Evolutionary conservation across 2,888 invertebrate species (phyloP).

Genomic region (Drosophila tripunctata): DNA sequence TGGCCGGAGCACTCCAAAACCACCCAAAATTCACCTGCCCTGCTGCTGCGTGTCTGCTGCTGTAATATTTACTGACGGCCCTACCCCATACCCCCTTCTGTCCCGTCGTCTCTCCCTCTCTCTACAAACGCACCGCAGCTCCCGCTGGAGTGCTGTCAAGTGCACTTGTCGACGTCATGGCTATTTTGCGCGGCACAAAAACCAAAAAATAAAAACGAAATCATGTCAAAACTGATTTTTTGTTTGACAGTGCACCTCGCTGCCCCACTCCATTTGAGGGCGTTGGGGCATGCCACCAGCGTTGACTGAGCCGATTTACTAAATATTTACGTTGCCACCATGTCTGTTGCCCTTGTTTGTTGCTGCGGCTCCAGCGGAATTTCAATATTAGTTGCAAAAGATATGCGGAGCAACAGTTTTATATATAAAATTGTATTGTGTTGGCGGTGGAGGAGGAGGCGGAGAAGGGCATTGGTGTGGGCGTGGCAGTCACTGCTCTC

Average conservation of each 20-base stretch:
- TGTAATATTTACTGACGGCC: slow-evolving; percentile 69
- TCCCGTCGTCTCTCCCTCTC: neutral
- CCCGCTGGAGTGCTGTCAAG: slow-evolving; percentile 67
- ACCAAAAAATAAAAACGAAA: slow-evolving; percentile 58
- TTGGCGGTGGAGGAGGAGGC: too few species aligned
- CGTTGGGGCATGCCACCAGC: slow-evolving; percentile 18
- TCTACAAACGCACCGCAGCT: slow-evolving; percentile 12
- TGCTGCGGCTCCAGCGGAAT: slow-evolving; percentile 61
- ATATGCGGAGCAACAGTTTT: slow-evolving; percentile 57
- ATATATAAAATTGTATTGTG: slow-evolving; percentile 1
- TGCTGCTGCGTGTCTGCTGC: slow-evolving; percentile 54
- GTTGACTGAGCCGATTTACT: slow-evolving; percentile 71
- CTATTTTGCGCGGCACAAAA: slow-evolving; percentile 67
- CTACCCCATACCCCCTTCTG: slow-evolving; percentile 12
- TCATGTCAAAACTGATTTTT: slow-evolving; percentile 66
- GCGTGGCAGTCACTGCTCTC: slow-evolving; percentile 33
- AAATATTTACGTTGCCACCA: slow-evolving; percentile 57
- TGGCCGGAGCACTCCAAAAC: neutral
- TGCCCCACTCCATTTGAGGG: neutral
- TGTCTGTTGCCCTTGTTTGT: slow-evolving; percentile 23
- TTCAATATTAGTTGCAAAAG: slow-evolving; percentile 73
- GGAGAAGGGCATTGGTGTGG: neutral
- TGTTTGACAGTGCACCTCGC: slow-evolving; percentile 25
- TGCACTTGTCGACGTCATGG: slow-evolving; percentile 78
- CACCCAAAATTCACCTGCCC: neutral